Evolutionary conservation across 2,888 invertebrate species (phyloP).

Genomic region (Morpho deidamia): DNA sequence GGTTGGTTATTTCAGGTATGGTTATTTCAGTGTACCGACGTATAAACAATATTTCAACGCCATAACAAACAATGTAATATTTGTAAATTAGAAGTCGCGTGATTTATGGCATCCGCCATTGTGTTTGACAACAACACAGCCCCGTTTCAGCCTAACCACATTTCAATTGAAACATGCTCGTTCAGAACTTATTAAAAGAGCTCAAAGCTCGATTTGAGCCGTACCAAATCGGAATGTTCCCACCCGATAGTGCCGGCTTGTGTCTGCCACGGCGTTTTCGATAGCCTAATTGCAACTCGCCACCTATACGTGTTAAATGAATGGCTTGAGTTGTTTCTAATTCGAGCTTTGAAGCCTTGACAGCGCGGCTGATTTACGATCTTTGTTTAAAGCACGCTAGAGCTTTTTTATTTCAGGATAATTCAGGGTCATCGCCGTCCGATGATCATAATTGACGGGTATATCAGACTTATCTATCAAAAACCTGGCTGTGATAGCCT

Average conservation of each 20-base stretch:
- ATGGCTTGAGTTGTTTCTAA: slow-evolving; percentile 22
- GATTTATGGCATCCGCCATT: neutral
- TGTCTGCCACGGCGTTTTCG: slow-evolving; percentile 34
- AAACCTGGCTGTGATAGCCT: neutral
- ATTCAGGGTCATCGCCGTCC: too few species aligned
- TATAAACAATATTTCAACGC: too few species aligned
- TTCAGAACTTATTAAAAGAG: slow-evolving; percentile 18
- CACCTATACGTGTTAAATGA: slow-evolving; percentile 40
- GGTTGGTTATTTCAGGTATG: too few species aligned
- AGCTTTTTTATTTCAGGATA: too few species aligned
- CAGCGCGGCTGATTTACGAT: too few species aligned
- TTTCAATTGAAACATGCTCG: slow-evolving; percentile 15
- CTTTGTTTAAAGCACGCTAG: too few species aligned
- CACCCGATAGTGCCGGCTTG: slow-evolving; percentile 27
- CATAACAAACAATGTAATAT: too few species aligned
- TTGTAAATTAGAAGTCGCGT: neutral
- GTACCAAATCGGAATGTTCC: slow-evolving; percentile 12
- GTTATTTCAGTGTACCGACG: too few species aligned
- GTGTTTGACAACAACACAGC: neutral
- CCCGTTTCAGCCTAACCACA: neutral
- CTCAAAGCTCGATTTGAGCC: slow-evolving; percentile 18
- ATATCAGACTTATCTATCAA: neutral
- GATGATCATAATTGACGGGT: neutral
- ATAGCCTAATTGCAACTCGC: slow-evolving; percentile 34
- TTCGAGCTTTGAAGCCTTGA: slow-evolving; percentile 23